Evolutionary conservation across 35 echinoderm and acorn worm species (phyloP).

Genomic region (Hemicentrotus pulcherrimus): DNA sequence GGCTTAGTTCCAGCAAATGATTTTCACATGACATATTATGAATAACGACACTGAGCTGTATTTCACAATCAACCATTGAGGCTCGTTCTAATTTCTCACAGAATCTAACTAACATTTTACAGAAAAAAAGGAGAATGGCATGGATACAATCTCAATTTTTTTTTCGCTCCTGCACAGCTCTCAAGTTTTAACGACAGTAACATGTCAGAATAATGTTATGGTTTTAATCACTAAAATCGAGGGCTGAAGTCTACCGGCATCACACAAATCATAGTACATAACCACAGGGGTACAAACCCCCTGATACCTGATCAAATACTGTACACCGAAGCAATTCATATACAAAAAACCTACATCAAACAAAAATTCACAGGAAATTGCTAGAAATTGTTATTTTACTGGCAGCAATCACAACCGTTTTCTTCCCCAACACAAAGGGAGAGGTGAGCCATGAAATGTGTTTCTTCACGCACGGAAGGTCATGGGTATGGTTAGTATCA

Average conservation of each 20-base stretch:
- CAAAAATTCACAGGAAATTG: background rate
- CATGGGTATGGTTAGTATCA: background rate
- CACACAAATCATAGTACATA: background rate
- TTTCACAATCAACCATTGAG: background rate
- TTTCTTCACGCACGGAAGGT: background rate
- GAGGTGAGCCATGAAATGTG: background rate
- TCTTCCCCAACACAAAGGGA: background rate
- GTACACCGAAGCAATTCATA: background rate
- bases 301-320: background rate
- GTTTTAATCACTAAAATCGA: background rate
- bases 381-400: background rate
- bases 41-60: too few relatives aligned
- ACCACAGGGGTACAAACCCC: background rate
- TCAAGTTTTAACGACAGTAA: background rate
- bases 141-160: background rate
- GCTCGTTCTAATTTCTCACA: background rate
- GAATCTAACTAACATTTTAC: background rate
- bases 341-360: background rate
- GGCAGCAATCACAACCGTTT: background rate
- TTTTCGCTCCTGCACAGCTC: background rate
- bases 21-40: background rate
- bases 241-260: background rate
- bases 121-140: background rate
- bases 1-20: background rate
- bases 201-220: background rate